Percentiles rank a stretch among this genome's conserved stretches.
Evolutionary conservation across 2,113 vertebrate genomes (phyloP).

Genomic region (Crocuta crocuta): DNA sequence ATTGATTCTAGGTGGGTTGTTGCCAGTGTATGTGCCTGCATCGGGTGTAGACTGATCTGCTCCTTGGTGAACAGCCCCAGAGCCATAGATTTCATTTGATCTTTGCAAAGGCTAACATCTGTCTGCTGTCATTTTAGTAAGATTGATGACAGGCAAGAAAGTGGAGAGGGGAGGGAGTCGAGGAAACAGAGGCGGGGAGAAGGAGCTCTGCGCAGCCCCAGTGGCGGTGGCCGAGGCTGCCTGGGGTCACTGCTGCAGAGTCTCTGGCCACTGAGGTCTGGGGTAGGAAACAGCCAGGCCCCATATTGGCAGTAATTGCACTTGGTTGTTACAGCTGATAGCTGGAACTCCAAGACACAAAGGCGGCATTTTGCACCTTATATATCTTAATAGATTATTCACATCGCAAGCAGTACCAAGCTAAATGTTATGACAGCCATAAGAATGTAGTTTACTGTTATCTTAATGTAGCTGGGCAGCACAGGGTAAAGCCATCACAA

Average conservation of each 20-base stretch:
- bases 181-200: conserved; percentile 75
- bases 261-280: conserved; percentile 55
- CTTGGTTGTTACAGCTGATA: conserved; percentile 73
- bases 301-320: conserved; percentile 76
- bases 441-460: conserved; percentile 88
- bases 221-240: conserved; percentile 77
- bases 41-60: conserved; percentile 85
- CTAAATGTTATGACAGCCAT: conserved; percentile 90
- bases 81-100: conserved; percentile 99
- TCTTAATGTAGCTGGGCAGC: conserved; percentile 89
- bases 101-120: conserved; percentile 99
- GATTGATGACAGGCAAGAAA: conserved; percentile 97
- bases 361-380: conserved; percentile 84
- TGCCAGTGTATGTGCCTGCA: conserved; percentile 81
- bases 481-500: conserved; percentile 87
- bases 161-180: conserved; percentile 82
- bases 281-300: conserved; percentile 62
- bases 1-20: conserved; percentile 82
- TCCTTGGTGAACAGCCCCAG: conserved; percentile 93
- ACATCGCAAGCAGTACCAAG: conserved; percentile 80
- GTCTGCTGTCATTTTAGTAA: conserved; percentile 99
- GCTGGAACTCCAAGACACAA: conserved; percentile 69
- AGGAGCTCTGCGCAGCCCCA: conserved; percentile 81
- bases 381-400: conserved; percentile 88
- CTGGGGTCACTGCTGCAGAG: conserved; percentile 73